Conservation (phyloP, 2,113 vertebrate species). For the Chionomys nivalis region DNA sequence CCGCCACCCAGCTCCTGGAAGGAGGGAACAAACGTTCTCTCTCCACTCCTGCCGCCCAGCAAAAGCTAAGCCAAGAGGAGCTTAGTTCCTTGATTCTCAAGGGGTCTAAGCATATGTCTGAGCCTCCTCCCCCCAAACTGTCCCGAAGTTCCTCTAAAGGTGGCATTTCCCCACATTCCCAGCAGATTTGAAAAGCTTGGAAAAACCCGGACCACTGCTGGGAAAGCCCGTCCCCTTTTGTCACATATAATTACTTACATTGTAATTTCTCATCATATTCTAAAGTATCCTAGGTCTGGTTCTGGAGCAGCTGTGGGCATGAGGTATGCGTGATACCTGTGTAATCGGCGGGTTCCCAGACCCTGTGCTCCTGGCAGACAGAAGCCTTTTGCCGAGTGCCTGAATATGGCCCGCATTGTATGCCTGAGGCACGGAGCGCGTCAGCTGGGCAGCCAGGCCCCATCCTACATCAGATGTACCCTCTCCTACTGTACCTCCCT, state of each 20-base stretch:
- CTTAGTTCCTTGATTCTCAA: neutral
- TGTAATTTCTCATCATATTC: neutral
- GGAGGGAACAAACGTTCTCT: rapidly evolving
- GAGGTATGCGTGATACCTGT: rapidly evolving
- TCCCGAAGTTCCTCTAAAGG: neutral
- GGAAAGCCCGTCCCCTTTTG: neutral
- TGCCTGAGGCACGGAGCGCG: neutral
- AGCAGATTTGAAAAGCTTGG: neutral
- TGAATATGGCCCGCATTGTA: neutral
- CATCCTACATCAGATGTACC: rapidly evolving
- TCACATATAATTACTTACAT: neutral
- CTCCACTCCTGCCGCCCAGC: no score
- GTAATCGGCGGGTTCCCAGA: neutral
- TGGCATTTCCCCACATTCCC: neutral
- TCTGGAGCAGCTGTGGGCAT: neutral
- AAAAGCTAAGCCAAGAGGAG: neutral
- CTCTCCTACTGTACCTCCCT: neutral
- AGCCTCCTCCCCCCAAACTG: neutral
- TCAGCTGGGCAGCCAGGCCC: neutral
- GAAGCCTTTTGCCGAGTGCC: neutral
- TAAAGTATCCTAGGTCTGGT: neutral
- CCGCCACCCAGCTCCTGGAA: neutral
- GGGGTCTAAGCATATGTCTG: neutral
- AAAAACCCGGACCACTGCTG: neutral
- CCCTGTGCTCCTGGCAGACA: neutral